These are phyloP conservation scores for Solen grandis DNA, from an alignment of 1,140 invertebrate species.

Conservation along the genomic window DNA sequence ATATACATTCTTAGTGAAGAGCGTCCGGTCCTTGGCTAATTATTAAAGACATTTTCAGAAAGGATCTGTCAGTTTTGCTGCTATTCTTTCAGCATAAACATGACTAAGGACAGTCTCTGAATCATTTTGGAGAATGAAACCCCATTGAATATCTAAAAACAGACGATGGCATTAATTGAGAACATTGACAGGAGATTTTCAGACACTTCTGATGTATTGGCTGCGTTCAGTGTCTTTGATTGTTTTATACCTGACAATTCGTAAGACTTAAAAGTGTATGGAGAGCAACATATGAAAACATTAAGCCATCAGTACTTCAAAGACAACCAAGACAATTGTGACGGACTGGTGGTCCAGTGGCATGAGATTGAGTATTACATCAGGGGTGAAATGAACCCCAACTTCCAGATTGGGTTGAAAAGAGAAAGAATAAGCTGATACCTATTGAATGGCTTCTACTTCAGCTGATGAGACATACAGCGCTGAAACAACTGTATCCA, in stretches of 20 bases:
- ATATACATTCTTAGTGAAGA: not conserved
- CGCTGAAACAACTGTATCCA: conserved; percentile 11
- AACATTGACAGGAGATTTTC: conserved; percentile 11
- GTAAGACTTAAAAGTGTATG: not conserved
- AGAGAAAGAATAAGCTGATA: not conserved
- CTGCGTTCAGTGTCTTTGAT: not conserved
- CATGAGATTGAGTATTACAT: conserved; percentile 17
- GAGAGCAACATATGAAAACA: not conserved
- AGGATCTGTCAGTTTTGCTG: not conserved
- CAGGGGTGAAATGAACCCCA: not conserved
- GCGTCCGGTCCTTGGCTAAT: not conserved
- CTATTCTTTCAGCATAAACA: not conserved
- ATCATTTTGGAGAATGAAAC: not conserved
- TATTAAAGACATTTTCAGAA: not conserved
- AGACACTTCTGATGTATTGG: conserved; percentile 1
- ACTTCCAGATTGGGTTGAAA: conserved; percentile 9
- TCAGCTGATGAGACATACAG: not conserved
- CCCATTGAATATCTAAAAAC: conserved; percentile 4
- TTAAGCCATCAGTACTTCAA: conserved; percentile 7
- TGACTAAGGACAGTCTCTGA: not conserved
- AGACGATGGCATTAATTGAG: not conserved
- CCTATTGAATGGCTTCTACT: conserved; percentile 8
- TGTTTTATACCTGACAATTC: not conserved
- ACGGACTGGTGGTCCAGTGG: conserved; percentile 25
- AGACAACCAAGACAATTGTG: not conserved